Conservation (phyloP, 2,113 vertebrate genomes). For the Tragelaphus imberbis region DNA sequence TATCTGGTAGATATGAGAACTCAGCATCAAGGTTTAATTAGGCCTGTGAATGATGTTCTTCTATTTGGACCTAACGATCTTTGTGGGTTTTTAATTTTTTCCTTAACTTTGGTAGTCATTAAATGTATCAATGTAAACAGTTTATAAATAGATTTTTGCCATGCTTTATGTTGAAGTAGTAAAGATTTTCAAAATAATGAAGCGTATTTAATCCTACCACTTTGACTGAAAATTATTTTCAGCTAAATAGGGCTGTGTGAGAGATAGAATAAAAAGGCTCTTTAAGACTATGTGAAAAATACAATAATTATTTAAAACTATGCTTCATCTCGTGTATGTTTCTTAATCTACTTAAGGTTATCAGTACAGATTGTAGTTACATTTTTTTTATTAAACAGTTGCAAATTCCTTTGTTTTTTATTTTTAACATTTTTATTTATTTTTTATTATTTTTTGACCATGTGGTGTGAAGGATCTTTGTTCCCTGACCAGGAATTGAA, state of each 20-base stretch:
- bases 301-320: background rate
- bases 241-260: background rate
- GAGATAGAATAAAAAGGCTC: background rate
- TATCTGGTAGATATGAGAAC: background rate
- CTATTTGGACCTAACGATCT: background rate
- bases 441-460: background rate
- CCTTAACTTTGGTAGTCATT: background rate
- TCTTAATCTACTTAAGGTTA: background rate
- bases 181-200: constrained; percentile 21
- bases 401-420: background rate
- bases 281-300: background rate
- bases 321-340: background rate
- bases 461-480: background rate
- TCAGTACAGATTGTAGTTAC: background rate
- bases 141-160: background rate
- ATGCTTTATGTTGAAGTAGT: background rate
- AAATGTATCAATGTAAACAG: background rate
- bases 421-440: background rate
- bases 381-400: background rate
- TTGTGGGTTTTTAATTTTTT: background rate
- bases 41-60: background rate
- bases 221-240: background rate
- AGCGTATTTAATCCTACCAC: background rate
- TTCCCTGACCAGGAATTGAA: background rate
- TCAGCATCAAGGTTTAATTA: background rate